A percentile compares a stretch with the other conserved stretches of the same genome.
phyloP scores from a whole-genome alignment of 2,797 vertebrate genomes.

The Muscicapa comitata region DNA sequence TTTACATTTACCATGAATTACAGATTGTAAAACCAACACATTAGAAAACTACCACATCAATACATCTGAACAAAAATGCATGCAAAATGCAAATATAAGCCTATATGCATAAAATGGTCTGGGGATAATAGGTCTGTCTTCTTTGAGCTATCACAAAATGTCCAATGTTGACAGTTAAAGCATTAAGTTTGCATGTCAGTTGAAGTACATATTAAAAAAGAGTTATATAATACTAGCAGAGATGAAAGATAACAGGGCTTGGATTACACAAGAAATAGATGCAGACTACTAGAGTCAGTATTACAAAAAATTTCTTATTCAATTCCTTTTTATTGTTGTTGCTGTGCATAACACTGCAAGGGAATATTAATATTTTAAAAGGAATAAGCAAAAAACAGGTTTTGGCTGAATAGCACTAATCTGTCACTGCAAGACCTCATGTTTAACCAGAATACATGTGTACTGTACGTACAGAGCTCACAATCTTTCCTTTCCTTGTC shows the following conservation, averaged over 20 bases:
- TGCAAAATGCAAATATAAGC: background rate
- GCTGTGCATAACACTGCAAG: background rate
- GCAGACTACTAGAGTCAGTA: background rate
- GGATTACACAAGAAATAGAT: background rate
- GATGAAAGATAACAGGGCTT: background rate
- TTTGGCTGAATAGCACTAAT: background rate
- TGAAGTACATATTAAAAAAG: background rate
- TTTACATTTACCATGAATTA: background rate
- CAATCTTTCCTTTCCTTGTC: background rate
- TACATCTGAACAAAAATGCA: background rate
- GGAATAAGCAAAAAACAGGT: background rate
- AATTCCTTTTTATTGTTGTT: background rate
- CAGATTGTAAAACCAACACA: background rate
- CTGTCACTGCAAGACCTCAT: background rate
- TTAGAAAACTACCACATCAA: background rate
- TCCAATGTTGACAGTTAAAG: background rate
- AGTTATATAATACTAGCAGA: background rate
- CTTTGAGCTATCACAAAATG: background rate
- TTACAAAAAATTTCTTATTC: background rate
- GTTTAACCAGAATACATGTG: background rate
- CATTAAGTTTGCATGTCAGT: background rate
- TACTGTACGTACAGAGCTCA: background rate
- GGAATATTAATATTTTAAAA: constrained; percentile 58
- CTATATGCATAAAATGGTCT: background rate
- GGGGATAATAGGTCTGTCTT: background rate